A percentile compares a stretch with the other conserved stretches of the same genome.
These are phyloP conservation scores for Salvelinus fontinalis DNA, from an alignment of 2,113 vertebrate species.

Conservation along the genomic window DNA sequence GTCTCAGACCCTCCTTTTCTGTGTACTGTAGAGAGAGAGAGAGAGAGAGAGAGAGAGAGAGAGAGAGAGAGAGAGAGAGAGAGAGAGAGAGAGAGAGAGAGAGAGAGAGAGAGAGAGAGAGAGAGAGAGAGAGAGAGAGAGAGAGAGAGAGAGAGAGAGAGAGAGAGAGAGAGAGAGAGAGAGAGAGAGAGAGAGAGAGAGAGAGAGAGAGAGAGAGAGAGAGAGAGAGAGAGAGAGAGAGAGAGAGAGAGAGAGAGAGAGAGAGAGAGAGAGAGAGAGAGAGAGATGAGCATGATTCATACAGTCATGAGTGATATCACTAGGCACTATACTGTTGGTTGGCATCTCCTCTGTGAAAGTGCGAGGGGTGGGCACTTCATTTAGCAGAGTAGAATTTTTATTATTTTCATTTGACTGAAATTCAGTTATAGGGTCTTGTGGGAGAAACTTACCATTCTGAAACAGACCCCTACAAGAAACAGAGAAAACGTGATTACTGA, in stretches of 20 bases:
- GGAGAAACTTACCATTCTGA: conserved; percentile 83
- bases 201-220: neutral
- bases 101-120: neutral
- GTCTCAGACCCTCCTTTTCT: conserved; percentile 79
- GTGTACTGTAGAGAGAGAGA: conserved; percentile 71
- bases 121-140: neutral
- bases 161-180: neutral
- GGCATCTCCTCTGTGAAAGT: too few species aligned
- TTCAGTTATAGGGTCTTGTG: neutral
- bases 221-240: neutral
- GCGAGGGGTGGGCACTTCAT: too few species aligned
- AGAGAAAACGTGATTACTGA: neutral
- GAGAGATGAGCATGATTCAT: neutral
- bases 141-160: neutral
- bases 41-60: neutral
- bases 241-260: neutral
- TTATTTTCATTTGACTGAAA: neutral
- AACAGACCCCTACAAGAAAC: conserved; percentile 78
- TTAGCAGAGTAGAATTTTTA: too few species aligned
- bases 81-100: neutral
- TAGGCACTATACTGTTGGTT: too few species aligned
- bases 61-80: neutral
- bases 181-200: neutral
- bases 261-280: neutral
- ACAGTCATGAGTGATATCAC: neutral